These are phyloP conservation scores for Nematostella vectensis DNA, from an alignment of 92 coral and sea anemone genomes.

Conservation along the genomic window DNA sequence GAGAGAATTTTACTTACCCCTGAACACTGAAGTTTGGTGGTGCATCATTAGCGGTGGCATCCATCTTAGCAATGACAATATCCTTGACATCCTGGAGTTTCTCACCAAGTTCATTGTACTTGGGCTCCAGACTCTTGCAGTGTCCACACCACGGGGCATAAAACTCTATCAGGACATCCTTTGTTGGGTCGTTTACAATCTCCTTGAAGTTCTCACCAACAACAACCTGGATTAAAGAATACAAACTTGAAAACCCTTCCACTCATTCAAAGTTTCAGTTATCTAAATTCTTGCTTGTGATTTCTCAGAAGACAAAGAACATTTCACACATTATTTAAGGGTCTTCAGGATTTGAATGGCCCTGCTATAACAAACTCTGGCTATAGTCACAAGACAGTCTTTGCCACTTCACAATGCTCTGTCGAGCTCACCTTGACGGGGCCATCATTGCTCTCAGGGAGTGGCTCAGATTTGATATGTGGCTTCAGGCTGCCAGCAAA, in stretches of 20 bases:
- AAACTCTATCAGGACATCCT: conserved; percentile 91
- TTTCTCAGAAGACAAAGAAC: too few species aligned
- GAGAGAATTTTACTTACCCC: conserved; percentile 70
- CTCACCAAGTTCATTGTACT: conserved; percentile 85
- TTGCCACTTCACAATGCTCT: too few species aligned
- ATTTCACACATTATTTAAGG: too few species aligned
- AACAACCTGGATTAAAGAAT: conserved; percentile 58
- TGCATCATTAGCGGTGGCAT: conserved; percentile 92
- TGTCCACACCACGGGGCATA: conserved; percentile 99
- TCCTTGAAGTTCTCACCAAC: conserved; percentile 76
- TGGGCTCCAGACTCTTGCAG: conserved; percentile 88
- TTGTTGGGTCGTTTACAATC: conserved; percentile 68
- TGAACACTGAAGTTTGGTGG: conserved; percentile 68
- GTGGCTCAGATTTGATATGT: conserved; percentile 65
- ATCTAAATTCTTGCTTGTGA: too few species aligned
- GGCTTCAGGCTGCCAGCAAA: conserved; percentile 68
- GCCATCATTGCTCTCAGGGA: conserved; percentile 79
- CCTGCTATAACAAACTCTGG: too few species aligned
- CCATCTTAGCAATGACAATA: conserved; percentile 94
- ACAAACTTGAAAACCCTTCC: too few species aligned
- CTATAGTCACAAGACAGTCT: too few species aligned
- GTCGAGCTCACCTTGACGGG: conserved; percentile 95
- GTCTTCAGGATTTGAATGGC: too few species aligned
- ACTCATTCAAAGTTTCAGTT: too few species aligned
- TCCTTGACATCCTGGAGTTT: conserved; percentile 74